phyloP scores from a whole-genome alignment of 2,797 vertebrate genomes.

The Hydrolagus colliei region DNA sequence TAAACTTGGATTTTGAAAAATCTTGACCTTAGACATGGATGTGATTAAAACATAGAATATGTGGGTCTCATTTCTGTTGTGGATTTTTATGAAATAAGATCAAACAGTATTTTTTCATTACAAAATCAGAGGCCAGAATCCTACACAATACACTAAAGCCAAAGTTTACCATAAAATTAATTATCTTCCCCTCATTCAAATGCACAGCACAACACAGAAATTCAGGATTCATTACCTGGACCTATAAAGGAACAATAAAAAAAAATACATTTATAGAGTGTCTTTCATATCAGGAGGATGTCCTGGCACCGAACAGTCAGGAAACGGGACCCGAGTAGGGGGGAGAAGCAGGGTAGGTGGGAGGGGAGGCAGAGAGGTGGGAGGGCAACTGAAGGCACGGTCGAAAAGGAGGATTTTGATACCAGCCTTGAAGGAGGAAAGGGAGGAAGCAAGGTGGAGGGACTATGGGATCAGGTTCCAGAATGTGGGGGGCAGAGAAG shows the following conservation, averaged over 20 bases:
- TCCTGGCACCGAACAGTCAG: too few species aligned
- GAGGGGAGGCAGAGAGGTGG: too few species aligned
- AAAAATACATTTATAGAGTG: too few species aligned
- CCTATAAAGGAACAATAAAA: neutral
- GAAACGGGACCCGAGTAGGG: too few species aligned
- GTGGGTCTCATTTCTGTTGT: neutral
- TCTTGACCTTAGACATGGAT: neutral
- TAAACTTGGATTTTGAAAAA: neutral
- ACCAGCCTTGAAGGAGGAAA: too few species aligned
- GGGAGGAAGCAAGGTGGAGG: too few species aligned
- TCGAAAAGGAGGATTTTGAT: too few species aligned
- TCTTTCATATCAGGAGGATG: too few species aligned
- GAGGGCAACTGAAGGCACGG: too few species aligned
- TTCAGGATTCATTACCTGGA: neutral
- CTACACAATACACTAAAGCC: neutral
- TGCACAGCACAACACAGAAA: neutral
- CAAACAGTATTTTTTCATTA: neutral
- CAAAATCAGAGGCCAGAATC: neutral
- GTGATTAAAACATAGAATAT: neutral
- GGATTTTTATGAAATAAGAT: neutral
- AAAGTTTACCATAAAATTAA: neutral
- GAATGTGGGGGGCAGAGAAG: too few species aligned
- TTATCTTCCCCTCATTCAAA: neutral
- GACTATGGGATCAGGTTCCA: too few species aligned
- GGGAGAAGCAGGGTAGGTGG: too few species aligned